Conservation (phyloP, 2,113 vertebrate species). For the Salvelinus namaycush region DNA sequence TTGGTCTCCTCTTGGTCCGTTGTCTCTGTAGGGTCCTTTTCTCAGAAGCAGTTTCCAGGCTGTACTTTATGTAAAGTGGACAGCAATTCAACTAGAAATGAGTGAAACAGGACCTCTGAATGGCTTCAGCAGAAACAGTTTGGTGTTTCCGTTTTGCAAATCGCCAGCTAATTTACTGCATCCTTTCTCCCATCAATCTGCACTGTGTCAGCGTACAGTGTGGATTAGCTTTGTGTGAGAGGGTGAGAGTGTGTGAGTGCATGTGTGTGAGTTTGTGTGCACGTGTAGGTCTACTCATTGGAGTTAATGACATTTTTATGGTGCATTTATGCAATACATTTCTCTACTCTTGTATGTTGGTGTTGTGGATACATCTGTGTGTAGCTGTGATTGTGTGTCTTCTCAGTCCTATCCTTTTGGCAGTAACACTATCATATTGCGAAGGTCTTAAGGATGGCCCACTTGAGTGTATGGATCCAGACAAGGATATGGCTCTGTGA, state of each 20-base stretch:
- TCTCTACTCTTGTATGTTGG: not conserved
- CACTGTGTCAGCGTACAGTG: not conserved
- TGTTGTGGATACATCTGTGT: not conserved
- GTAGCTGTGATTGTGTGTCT: constrained; percentile 14
- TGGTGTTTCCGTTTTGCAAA: constrained; percentile 9
- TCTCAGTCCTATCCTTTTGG: constrained; percentile 28
- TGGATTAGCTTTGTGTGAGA: not conserved
- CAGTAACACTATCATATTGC: not conserved
- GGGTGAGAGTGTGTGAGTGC: constrained; percentile 16
- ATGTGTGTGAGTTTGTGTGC: constrained; percentile 10
- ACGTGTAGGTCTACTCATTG: not conserved
- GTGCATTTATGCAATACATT: too few species aligned
- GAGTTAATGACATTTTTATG: not conserved
- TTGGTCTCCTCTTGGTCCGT: not conserved
- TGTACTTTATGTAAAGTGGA: constrained; percentile 28
- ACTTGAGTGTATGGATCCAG: constrained; percentile 6
- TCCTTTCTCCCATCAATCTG: too few species aligned
- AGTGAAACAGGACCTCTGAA: constrained; percentile 19
- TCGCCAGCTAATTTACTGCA: not conserved
- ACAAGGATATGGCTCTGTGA: not conserved
- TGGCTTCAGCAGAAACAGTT: constrained; percentile 1
- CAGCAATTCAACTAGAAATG: constrained; percentile 28
- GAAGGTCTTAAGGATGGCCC: not conserved
- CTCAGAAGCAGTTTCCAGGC: constrained; percentile 22
- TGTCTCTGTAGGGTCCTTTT: constrained; percentile 12